Evolutionary conservation across 2,888 invertebrate genomes (phyloP), one percentile per base, ranked within the genome.

Genomic region (Luffia ferchaultella): DNA sequence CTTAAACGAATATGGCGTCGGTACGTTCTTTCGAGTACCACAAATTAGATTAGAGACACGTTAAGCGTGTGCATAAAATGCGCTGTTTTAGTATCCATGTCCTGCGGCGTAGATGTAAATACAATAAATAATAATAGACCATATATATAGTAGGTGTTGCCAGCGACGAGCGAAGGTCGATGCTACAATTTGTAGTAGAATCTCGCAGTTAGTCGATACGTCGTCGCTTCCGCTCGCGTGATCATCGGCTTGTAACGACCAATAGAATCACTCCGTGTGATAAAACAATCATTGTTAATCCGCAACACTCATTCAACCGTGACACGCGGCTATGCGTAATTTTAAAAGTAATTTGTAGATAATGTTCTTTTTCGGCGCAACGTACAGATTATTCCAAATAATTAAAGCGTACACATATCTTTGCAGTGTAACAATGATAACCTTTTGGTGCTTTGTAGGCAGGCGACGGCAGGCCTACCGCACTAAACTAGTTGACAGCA

Each of bases 171-270:
- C 52, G 59, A 58, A 60, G 60, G 60, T 56, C 60, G 57, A 46
- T 50, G 51, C 52, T 53, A 60, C 53, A 57, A 58, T 58, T 58
- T 55, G 57, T 56, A 54, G 57, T 53, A 59, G 53, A 59, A 56
- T 57, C 55, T 60, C 57, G 56, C 56, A 52, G 54, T 53, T n/a
- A n/a, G n/a, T 54, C 51, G 49, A 50, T 51, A 46, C 46, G 30
- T 18, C 48, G 18, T 54, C 49, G 55, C 53, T 53, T 55, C 55
- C 55, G 53, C 53, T 52, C 49, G 48, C 52, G 55, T 54, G 55
- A 56, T 46, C 49, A 40, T 43, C 49, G 49, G 41, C 19, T 42
- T 17, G 43, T 16, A 16, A 20, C 46, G n/a, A n/a, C 49, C 43
- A 49, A 49, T 48, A 12, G 30, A 30, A 12, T 30, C 30, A 30